phyloP scores from a whole-genome alignment of 2,113 vertebrate species.

The Haemorhous mexicanus region DNA sequence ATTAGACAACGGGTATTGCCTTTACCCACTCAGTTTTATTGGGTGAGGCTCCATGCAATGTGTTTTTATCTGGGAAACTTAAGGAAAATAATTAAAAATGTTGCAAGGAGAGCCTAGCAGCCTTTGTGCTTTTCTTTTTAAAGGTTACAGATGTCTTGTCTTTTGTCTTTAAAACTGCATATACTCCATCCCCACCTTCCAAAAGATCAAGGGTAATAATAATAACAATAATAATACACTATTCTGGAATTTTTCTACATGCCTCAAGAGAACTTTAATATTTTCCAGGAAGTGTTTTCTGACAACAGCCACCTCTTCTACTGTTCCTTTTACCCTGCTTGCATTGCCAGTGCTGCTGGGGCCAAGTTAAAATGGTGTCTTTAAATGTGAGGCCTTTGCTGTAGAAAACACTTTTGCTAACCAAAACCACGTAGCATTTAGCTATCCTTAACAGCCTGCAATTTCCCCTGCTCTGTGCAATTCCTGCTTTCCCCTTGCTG shows the following conservation, averaged over 20 bases:
- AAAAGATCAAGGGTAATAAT: slow-evolving; percentile 38
- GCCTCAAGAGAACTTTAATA: slow-evolving; percentile 31
- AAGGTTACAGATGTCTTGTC: slow-evolving; percentile 40
- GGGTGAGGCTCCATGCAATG: slow-evolving; percentile 61
- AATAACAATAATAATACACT: background rate
- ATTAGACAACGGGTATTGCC: slow-evolving; percentile 70
- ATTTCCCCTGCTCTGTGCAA: background rate
- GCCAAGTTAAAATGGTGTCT: background rate
- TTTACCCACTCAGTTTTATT: slow-evolving; percentile 63
- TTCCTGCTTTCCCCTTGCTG: background rate
- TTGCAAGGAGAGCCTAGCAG: slow-evolving; percentile 1
- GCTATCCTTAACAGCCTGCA: background rate
- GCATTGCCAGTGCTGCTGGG: background rate
- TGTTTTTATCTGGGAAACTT: slow-evolving; percentile 46
- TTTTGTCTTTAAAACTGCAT: slow-evolving; percentile 1
- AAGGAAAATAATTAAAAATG: slow-evolving; percentile 59
- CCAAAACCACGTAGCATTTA: background rate
- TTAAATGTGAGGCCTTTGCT: background rate
- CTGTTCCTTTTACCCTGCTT: background rate
- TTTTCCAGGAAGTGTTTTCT: slow-evolving; percentile 36
- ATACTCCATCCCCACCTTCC: background rate
- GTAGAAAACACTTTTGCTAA: background rate
- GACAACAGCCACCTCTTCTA: background rate
- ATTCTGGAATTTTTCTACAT: slow-evolving; percentile 21
- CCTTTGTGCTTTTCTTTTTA: slow-evolving; percentile 18